These are phyloP conservation scores for Scolopax mira DNA, from an alignment of 2,113 vertebrate genomes.

Conservation along the genomic window DNA sequence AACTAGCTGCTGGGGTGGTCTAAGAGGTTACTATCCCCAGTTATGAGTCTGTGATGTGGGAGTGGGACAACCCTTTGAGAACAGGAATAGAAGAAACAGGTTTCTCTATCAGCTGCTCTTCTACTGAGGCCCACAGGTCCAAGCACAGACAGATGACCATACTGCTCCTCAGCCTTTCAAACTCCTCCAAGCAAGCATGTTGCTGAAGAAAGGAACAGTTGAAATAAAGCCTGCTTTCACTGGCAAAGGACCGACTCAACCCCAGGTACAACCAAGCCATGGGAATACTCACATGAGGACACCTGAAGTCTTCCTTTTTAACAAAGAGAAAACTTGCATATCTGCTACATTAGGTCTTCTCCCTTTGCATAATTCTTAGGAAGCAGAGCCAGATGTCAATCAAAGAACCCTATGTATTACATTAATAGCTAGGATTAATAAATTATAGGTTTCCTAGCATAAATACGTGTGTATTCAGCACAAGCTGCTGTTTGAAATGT, in stretches of 20 bases:
- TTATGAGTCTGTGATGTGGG: background rate
- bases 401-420: constrained; percentile 18
- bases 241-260: background rate
- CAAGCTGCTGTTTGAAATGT: background rate
- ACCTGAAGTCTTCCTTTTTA: background rate
- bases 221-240: background rate
- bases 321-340: background rate
- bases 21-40: background rate
- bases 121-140: background rate
- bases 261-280: background rate
- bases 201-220: background rate
- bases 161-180: background rate
- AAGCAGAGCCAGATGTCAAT: constrained; percentile 3
- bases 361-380: background rate
- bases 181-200: background rate
- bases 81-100: background rate
- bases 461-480: background rate
- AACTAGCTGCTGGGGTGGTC: background rate
- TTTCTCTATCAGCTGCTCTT: background rate
- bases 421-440: constrained; percentile 51
- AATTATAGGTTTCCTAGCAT: constrained; percentile 41
- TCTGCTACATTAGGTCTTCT: background rate
- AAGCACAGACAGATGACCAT: background rate
- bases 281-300: background rate
- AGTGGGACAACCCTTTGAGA: background rate